Evolutionary conservation across 2,888 invertebrate species (phyloP), one percentile per base, ranked within the genome.

Genomic region (Cyclophora albipunctata): DNA sequence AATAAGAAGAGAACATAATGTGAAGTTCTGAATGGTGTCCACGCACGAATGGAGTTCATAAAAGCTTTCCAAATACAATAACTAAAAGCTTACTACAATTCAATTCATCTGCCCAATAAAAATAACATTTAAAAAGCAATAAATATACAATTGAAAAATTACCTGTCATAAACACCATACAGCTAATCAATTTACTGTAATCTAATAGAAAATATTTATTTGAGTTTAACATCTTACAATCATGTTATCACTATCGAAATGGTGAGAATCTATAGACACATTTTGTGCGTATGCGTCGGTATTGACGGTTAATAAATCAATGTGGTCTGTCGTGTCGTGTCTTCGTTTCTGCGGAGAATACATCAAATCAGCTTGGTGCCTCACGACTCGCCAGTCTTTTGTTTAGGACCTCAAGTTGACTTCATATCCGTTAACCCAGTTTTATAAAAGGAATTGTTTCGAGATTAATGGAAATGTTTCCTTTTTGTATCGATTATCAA

Each of bases 321-420:
- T 62, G 60, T 68, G 62, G 62, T 67, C 63, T 67, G 68, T 70
- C 71, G 63, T 67, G 68, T 70, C 71, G 63, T 71, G 73, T 73
- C 75, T 81, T 85, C 84, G 84, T 82, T 83, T 83, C 81, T 76
- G 80, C 81, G 73, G 71, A 71, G 77, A 77, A 82, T 82, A 79
- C 75, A 83, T 84, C 78, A 79, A 83, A 84, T 67, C 86, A 84
- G 87, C 86, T 87, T 86, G 87, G 74, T 78, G 81, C 83, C 87
- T 86, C 88, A 87, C 87, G 88, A 83, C 64, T 69, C 59, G 57
- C 68, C 65, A 62, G 65, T 63, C 82, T 78, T 84, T 84, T 85
- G 85, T 85, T 81, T 82, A 73, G 75, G 61, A 56, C 62, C 60
- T 63, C 47, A 58, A 54, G 51, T 47, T 75, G 71, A 73, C 74